A percentile compares a stretch with the other conserved stretches of the same genome.
These are phyloP conservation scores for Halcyon malimbica DNA, from an alignment of 2,113 vertebrate species.

Conservation along the genomic window DNA sequence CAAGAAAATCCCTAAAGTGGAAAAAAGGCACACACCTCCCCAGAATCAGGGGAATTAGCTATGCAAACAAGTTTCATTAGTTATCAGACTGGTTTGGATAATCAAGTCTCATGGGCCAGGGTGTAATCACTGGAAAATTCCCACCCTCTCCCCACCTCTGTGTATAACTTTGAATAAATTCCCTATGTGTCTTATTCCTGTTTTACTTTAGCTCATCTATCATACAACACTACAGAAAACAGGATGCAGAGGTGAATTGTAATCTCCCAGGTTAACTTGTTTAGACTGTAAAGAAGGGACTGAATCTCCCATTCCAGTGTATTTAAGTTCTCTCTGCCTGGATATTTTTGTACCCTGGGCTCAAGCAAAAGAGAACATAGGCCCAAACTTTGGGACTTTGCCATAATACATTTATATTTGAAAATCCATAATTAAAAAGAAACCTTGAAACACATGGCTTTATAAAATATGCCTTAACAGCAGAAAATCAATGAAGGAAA, in stretches of 20 bases:
- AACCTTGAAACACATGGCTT: not conserved
- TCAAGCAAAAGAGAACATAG: not conserved
- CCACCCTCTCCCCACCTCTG: not conserved
- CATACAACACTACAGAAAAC: not conserved
- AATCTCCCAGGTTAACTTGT: not conserved
- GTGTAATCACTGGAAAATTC: constrained; percentile 25
- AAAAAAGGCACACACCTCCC: not conserved
- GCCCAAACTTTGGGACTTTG: not conserved
- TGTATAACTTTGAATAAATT: not conserved
- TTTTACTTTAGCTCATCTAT: not conserved
- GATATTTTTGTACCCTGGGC: not conserved
- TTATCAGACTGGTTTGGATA: not conserved
- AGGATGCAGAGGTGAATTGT: not conserved
- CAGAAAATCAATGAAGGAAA: not conserved
- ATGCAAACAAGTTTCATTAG: constrained; percentile 28
- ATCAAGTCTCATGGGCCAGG: constrained; percentile 16
- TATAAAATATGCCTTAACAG: not conserved
- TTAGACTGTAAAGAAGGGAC: not conserved
- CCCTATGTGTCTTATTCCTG: not conserved
- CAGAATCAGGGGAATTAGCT: not conserved
- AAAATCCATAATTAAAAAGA: not conserved
- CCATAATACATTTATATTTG: not conserved
- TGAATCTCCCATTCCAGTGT: not conserved
- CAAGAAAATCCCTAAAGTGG: not conserved
- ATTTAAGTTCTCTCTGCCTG: not conserved